Evolutionary conservation across 1,140 invertebrate species (phyloP).

Genomic region (Lordiphosa mommai): DNA sequence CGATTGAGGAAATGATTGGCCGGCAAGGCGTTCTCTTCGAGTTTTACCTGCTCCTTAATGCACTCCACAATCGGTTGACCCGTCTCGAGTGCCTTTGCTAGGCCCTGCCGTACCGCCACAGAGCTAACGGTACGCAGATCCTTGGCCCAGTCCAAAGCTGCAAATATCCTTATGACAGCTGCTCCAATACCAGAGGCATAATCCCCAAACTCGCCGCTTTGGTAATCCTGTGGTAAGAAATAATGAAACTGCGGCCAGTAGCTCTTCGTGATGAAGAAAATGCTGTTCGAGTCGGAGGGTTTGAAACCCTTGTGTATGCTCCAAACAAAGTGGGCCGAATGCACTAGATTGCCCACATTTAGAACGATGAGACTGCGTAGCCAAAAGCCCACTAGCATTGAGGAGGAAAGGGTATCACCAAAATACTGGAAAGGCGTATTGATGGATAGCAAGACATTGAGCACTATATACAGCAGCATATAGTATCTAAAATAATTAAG

Average conservation of each 20-base stretch:
- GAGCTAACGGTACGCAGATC: conserved; percentile 84
- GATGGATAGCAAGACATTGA: conserved; percentile 86
- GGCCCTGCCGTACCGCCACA: conserved; percentile 82
- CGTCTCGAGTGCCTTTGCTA: conserved; percentile 81
- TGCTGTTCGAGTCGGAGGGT: conserved; percentile 86
- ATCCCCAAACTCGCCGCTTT: conserved; percentile 87
- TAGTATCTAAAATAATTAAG: conserved; percentile 82
- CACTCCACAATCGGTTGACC: conserved; percentile 81
- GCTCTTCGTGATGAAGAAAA: conserved; percentile 86
- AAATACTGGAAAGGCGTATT: conserved; percentile 88
- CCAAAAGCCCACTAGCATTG: conserved; percentile 85
- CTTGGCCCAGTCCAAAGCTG: conserved; percentile 83
- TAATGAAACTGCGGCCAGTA: conserved; percentile 91
- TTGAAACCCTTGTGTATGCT: conserved; percentile 85
- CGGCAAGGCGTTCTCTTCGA: conserved; percentile 71
- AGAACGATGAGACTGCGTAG: conserved; percentile 83
- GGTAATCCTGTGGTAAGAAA: conserved; percentile 87
- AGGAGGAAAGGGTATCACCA: conserved; percentile 83
- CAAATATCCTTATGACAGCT: conserved; percentile 84
- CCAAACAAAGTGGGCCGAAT: conserved; percentile 87
- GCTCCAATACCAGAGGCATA: conserved; percentile 84
- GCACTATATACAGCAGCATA: conserved; percentile 84
- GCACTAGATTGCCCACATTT: conserved; percentile 85
- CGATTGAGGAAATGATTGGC: conserved; percentile 81
- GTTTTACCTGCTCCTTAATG: conserved; percentile 79